Base-by-base conservation (phyloP, 2,888 invertebrate genomes). In the Orthosia cruda region DNA sequence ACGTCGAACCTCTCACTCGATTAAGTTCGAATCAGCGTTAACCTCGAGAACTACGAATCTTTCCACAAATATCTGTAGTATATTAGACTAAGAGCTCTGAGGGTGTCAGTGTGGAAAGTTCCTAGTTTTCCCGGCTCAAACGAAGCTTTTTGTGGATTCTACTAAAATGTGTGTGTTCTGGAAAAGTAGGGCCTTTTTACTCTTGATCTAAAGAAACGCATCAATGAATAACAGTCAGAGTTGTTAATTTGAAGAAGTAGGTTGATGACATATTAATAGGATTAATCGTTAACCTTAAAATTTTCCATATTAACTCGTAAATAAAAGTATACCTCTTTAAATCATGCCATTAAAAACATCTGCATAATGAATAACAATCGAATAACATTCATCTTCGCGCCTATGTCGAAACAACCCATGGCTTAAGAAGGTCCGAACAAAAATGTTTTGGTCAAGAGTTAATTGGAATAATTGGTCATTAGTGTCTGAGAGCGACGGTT, bases 381-480 rank as follows among this genome's bases (percentile, higher is more conserved):
- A 52, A 64, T 52, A 58, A 71, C 47, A 40, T 57, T 32, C 50
- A 55, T 57, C 67, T n/a, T 45, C 26, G 64, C 20, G 7, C n/a
- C 20, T 57, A 71, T 67, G 57, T 74, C 20, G 52, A 74, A 68
- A 74, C 61, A 15, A 50, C 49, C 49, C 23, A 11, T 63, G 40
- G 18, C 40, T 70, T 78, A 68, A 82, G 87, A 91, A 91, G 89
- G 91, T 89, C 90, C 90, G 88, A 91, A 91, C 89, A 90, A 90
- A 93, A 91, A 91, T 92, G 93, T 93, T 92, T 93, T 92, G 94
- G 93, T 93, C 93, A 94, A 93, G 91, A 94, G 93, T 94, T 94
- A 95, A 95, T 92, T 92, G 91, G 85, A 76, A 86, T 95, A 96
- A 96, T 96, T 96, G 95, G 91, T 93, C 90, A 95, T 95, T 95